Percentiles rank a stretch among this genome's conserved stretches.
Evolutionary conservation across 2,888 invertebrate species (phyloP).

Genomic region (Corbicula japonica): DNA sequence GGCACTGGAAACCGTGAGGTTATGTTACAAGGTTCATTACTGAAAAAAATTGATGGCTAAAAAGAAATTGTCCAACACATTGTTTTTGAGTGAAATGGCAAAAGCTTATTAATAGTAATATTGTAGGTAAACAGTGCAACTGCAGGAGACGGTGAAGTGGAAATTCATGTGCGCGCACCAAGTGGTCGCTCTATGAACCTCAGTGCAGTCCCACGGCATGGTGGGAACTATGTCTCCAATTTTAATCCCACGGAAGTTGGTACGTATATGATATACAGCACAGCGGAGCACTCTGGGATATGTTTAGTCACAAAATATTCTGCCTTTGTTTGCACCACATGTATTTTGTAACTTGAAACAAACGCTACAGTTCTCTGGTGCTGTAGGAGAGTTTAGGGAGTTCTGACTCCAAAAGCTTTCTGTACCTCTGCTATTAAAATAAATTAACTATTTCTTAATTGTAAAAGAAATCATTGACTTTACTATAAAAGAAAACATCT

Average conservation of each 20-base stretch:
- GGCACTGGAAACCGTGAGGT: no score
- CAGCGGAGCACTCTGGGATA: constrained; percentile 34
- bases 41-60: no score
- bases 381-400: no score
- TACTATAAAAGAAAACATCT: no score
- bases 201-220: constrained; percentile 88
- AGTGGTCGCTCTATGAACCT: constrained; percentile 93
- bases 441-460: no score
- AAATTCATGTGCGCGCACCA: constrained; percentile 97
- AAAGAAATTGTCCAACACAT: neutral
- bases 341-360: constrained; percentile 33
- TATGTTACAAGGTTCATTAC: no score
- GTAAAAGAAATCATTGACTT: no score
- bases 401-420: no score
- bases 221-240: constrained; percentile 93
- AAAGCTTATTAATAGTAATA: neutral
- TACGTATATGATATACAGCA: constrained; percentile 72
- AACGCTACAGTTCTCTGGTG: constrained; percentile 45
- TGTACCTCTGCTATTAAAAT: no score
- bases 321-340: neutral
- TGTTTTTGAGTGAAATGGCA: neutral
- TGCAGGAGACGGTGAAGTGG: constrained; percentile 91
- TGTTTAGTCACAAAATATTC: constrained; percentile 27
- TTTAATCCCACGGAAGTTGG: constrained; percentile 99
- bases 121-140: constrained; percentile 89